Evolutionary conservation across 2,797 vertebrate genomes (phyloP).

Genomic region (Parauchenoglanis punctatus): DNA sequence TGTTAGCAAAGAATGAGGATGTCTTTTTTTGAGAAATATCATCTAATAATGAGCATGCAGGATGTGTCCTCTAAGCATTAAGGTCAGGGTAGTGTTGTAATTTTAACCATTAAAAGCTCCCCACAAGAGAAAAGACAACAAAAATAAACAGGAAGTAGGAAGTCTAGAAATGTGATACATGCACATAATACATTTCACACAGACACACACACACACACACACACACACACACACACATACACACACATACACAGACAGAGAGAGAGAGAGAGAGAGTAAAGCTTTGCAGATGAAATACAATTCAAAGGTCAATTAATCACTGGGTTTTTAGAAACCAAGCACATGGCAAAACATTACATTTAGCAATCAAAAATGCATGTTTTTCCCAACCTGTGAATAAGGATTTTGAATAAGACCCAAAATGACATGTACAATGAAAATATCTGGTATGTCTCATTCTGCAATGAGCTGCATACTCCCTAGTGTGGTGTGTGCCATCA

Average conservation of each 20-base stretch:
- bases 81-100: constrained; percentile 3
- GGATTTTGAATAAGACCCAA: neutral
- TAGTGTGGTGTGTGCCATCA: neutral
- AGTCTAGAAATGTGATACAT: neutral
- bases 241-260: neutral
- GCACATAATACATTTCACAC: neutral
- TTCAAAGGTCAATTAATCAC: neutral
- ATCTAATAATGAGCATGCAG: neutral
- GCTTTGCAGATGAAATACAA: neutral
- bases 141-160: neutral
- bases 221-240: neutral
- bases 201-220: neutral
- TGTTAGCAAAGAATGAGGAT: neutral
- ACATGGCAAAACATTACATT: neutral
- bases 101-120: constrained; percentile 10
- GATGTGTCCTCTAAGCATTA: neutral
- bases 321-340: neutral
- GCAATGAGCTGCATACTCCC: neutral
- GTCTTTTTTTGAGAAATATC: neutral
- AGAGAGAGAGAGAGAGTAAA: neutral
- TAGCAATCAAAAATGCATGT: neutral
- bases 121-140: neutral
- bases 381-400: neutral
- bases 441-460: neutral
- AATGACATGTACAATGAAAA: neutral